Percentiles rank a stretch among this genome's conserved stretches.
phyloP scores from a whole-genome alignment of 2,797 vertebrate species.

The Tapera naevia region DNA sequence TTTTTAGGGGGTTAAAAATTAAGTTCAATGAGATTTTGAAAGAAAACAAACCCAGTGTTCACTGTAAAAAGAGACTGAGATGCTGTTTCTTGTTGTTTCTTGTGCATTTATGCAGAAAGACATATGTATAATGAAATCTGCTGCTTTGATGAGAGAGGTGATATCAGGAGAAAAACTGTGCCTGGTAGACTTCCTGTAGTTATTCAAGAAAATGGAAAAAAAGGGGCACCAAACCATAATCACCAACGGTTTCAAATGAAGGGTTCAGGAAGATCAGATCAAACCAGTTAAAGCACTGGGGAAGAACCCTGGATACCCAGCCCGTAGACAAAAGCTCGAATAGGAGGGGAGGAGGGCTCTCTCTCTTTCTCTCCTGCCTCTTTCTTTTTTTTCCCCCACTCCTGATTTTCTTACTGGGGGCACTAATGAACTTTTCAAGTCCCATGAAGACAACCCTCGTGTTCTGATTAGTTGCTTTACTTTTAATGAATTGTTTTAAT shows the following conservation, averaged over 20 bases:
- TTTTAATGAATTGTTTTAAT: slow-evolving; percentile 77
- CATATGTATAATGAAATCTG: background rate
- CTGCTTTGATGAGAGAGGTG: background rate
- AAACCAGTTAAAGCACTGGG: slow-evolving; percentile 15
- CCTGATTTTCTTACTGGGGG: slow-evolving; percentile 27
- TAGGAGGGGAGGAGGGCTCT: background rate
- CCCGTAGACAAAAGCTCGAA: background rate
- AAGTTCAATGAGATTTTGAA: background rate
- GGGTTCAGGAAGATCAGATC: background rate
- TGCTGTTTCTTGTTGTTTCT: background rate
- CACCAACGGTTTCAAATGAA: background rate
- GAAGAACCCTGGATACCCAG: background rate
- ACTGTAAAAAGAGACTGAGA: background rate
- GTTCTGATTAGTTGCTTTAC: slow-evolving; percentile 66
- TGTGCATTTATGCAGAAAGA: background rate
- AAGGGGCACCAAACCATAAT: background rate
- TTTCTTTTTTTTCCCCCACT: slow-evolving; percentile 5
- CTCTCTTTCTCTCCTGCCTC: background rate
- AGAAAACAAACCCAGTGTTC: background rate
- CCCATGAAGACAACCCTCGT: slow-evolving; percentile 60
- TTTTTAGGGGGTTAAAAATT: background rate
- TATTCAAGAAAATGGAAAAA: background rate
- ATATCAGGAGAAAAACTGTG: background rate
- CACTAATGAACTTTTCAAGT: slow-evolving; percentile 66
- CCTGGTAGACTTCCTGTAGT: background rate